phyloP scores from a whole-genome alignment of 2,113 vertebrate species.

The Dicerorhinus sumatrensis region DNA sequence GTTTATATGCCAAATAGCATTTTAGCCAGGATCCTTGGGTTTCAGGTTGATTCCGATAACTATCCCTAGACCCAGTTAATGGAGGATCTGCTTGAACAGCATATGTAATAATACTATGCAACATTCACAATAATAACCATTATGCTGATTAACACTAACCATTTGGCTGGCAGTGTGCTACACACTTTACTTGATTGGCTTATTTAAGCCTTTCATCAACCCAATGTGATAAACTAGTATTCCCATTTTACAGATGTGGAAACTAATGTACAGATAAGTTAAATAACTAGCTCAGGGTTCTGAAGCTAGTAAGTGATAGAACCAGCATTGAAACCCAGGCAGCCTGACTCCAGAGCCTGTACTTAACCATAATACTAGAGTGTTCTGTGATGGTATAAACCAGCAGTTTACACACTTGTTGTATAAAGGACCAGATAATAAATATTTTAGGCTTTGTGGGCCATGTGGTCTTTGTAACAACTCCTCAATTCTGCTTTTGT shows the following conservation, averaged over 20 bases:
- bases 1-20: background rate
- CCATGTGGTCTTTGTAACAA: background rate
- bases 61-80: background rate
- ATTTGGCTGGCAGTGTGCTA: background rate
- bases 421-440: background rate
- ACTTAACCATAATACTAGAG: background rate
- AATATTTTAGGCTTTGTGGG: background rate
- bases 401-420: background rate
- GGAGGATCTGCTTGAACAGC: background rate
- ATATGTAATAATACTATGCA: background rate
- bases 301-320: background rate
- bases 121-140: background rate
- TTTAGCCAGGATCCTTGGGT: background rate
- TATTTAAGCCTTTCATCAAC: conserved; percentile 8
- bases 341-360: background rate
- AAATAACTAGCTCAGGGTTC: conserved; percentile 20
- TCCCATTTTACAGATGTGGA: conserved; percentile 10
- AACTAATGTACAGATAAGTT: background rate
- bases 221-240: background rate
- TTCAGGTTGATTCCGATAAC: conserved; percentile 28
- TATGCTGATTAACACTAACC: background rate
- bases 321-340: background rate
- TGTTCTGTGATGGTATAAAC: background rate
- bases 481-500: background rate
- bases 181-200: background rate